Evolutionary conservation across 1,140 invertebrate species (phyloP), one percentile per base, ranked within the genome.

Genomic region (Anagrus nilaparvatae): DNA sequence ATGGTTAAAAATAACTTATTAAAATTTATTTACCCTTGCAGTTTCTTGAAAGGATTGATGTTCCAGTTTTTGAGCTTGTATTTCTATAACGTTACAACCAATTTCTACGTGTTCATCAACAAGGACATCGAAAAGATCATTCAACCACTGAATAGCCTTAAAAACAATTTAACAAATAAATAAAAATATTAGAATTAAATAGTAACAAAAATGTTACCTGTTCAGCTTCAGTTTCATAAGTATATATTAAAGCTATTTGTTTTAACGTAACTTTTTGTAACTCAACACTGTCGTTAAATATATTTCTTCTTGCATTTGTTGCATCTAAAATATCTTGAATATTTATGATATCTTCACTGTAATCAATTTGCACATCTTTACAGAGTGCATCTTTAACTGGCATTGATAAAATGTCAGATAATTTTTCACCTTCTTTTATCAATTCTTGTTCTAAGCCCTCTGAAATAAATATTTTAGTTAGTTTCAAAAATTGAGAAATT

Each of bases 331-430:
- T 75, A 48, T 81, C 77, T 40, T 75, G 70, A 27, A 86, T 72
- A 53, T 84, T 81, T 21, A 76, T 67, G 17, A 84, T 83, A 49
- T 85, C 81, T 51, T 72, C 70, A 19, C 72, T 74, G 47, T 84
- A 85, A 67, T 86, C 78, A 6, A 84, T 73, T 12, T 71, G 66
- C 51, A 86, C 72, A 58, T 85, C 82, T 46, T 80, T 71, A 16
- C 82, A 81, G 38, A 82, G 66, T 0, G 82, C 81, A 62, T 87
- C 83, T 63, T 87, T 86, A 29, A 86, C 75, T 8, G 83, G 82
- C 69, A 85, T 78, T 6, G 82, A 81, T 36, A 87, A 68, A 59
- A 87, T 74, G 60, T 87, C 84, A 17, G 82, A 77, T 20, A 88
- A 63, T 53, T 81, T 84, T 60, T 87, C 82, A 12, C 84, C 84